Conservation (phyloP, 2,113 vertebrate species). For the Corythaeola cristata region DNA sequence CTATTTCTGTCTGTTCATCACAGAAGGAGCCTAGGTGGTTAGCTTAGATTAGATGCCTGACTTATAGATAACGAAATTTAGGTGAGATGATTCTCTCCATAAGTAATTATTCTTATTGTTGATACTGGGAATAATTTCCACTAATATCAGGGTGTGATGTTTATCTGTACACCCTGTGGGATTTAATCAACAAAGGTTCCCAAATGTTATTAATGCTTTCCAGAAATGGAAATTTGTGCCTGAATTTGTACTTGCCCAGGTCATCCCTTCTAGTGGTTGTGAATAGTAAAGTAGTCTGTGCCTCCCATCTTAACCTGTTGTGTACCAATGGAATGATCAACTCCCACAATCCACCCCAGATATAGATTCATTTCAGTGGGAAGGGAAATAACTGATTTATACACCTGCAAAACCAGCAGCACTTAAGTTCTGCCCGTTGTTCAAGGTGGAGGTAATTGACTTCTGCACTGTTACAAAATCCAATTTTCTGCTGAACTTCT, state of each 20-base stretch:
- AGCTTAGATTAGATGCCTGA: constrained; percentile 27
- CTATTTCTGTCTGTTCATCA: constrained; percentile 9
- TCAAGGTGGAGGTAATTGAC: neutral
- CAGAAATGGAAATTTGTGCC: neutral
- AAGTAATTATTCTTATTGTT: constrained; percentile 29
- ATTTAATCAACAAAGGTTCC: neutral
- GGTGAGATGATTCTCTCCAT: neutral
- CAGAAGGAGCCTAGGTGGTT: neutral
- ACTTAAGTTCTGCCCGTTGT: neutral
- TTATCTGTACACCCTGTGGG: neutral
- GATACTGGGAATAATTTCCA: neutral
- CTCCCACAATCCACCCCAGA: neutral
- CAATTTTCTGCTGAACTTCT: neutral
- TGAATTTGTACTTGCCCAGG: neutral
- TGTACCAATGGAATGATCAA: neutral
- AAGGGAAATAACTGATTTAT: neutral
- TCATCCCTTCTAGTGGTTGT: neutral
- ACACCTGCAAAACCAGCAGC: neutral
- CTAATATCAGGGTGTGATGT: neutral
- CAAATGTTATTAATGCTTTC: neutral
- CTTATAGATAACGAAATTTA: constrained; percentile 17
- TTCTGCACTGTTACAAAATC: neutral
- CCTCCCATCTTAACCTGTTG: neutral
- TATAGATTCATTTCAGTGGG: neutral
- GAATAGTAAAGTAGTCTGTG: neutral